Conservation (phyloP, 2,888 invertebrate species). For the Agrypnus murinus region DNA sequence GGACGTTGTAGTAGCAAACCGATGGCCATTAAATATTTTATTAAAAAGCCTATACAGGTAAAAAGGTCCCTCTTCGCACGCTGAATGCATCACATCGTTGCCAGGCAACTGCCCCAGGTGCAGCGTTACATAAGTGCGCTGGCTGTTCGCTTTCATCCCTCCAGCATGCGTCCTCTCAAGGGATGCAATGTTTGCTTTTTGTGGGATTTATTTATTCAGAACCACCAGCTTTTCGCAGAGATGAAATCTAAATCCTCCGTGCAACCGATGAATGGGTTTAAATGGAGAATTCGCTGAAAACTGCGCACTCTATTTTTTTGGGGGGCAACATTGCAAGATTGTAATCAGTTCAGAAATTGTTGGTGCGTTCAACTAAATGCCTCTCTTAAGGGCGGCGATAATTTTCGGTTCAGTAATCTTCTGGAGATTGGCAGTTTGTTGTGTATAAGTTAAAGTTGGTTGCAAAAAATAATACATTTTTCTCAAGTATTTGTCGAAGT, state of each 20-base stretch:
- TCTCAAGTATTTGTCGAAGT: too few species aligned
- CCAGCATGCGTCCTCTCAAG: constrained; percentile 18
- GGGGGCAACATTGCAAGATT: constrained; percentile 2
- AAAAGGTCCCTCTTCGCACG: constrained; percentile 5
- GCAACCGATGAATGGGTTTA: background rate
- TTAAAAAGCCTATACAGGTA: too few species aligned
- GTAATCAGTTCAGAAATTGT: constrained; percentile 16
- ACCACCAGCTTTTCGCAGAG: constrained; percentile 12
- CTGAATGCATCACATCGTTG: constrained; percentile 42
- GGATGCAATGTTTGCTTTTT: constrained; percentile 39
- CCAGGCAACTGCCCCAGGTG: constrained; percentile 47
- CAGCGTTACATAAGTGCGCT: constrained; percentile 38
- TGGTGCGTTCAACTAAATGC: constrained; percentile 20
- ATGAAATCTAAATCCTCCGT: background rate
- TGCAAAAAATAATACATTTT: too few species aligned
- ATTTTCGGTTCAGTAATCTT: background rate
- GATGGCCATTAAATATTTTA: too few species aligned
- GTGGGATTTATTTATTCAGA: constrained; percentile 32
- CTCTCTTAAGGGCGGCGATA: background rate
- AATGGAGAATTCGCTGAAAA: background rate
- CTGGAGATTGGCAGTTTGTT: too few species aligned
- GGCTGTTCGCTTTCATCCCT: constrained; percentile 37
- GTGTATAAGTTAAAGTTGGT: too few species aligned
- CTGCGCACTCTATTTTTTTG: background rate
- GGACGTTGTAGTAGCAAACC: too few species aligned